phyloP scores from a whole-genome alignment of 1,140 invertebrate genomes.

The Periplaneta americana region DNA sequence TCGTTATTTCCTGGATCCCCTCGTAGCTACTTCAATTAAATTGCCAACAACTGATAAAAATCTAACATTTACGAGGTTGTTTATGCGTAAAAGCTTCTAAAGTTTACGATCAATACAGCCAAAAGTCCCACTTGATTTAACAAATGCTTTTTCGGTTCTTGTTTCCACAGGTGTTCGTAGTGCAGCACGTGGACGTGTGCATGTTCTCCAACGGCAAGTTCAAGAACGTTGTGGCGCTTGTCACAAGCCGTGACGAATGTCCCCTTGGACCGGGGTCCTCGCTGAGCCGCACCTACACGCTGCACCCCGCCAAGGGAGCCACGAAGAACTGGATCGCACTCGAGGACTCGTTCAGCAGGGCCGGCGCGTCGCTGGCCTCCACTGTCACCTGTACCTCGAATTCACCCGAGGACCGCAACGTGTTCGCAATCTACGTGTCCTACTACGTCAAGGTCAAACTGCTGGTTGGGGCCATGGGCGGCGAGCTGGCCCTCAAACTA shows the following conservation, averaged over 20 bases:
- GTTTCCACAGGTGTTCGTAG: constrained; percentile 64
- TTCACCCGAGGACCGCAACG: constrained; percentile 64
- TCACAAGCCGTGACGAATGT: constrained; percentile 64
- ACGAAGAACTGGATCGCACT: constrained; percentile 80
- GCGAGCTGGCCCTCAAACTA: constrained; percentile 69
- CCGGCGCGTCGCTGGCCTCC: constrained; percentile 59
- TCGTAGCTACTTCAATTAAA: too few species aligned
- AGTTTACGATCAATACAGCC: too few species aligned
- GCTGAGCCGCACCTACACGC: constrained; percentile 54
- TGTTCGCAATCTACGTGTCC: constrained; percentile 84
- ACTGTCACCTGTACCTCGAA: constrained; percentile 55
- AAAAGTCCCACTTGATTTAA: too few species aligned
- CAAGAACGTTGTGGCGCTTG: constrained; percentile 91
- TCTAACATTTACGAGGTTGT: too few species aligned
- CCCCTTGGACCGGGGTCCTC: constrained; percentile 54
- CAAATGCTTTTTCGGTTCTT: neutral
- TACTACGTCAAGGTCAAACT: constrained; percentile 86
- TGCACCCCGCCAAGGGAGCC: constrained; percentile 64
- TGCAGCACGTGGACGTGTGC: constrained; percentile 97
- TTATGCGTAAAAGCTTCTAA: too few species aligned
- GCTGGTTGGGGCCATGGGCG: constrained; percentile 69
- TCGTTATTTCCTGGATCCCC: too few species aligned
- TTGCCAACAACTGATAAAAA: too few species aligned
- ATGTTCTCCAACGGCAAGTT: constrained; percentile 99
- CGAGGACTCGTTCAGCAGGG: constrained; percentile 68